Percentiles rank a stretch among this genome's conserved stretches.
phyloP scores from a whole-genome alignment of 2,797 vertebrate species.

The Xenentodon cancila region DNA sequence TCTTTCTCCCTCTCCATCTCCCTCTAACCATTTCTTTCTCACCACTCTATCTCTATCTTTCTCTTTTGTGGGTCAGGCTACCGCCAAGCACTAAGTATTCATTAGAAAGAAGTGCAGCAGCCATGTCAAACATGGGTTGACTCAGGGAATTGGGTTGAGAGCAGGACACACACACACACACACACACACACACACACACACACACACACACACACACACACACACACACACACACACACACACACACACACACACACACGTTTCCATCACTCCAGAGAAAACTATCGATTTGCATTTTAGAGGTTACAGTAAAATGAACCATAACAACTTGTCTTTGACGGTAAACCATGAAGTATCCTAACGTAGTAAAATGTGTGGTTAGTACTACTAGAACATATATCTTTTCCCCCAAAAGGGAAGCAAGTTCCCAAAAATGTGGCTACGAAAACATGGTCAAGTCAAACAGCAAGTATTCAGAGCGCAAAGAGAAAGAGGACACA shows the following conservation, averaged over 20 bases:
- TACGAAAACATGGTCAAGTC: not conserved
- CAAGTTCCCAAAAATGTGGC: not conserved
- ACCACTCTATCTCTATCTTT: slow-evolving; percentile 5
- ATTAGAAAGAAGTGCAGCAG: slow-evolving; percentile 41
- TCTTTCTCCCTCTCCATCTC: not conserved
- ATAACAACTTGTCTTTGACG: not conserved
- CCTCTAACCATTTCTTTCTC: not conserved
- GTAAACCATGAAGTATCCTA: not conserved
- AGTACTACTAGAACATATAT: not conserved
- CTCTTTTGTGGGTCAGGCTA: slow-evolving; percentile 48
- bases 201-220: too few species aligned
- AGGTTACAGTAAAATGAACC: not conserved
- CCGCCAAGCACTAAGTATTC: slow-evolving; percentile 53
- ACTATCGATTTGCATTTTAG: not conserved
- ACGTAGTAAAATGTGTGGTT: too few species aligned
- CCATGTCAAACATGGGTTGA: slow-evolving; percentile 20
- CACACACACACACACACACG: not conserved
- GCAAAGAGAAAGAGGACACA: not conserved
- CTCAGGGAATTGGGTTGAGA: slow-evolving; percentile 6
- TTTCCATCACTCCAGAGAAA: not conserved
- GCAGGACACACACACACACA: slow-evolving; percentile 11
- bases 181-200: not conserved
- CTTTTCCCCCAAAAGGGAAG: not conserved
- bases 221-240: not conserved
- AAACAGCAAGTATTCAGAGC: not conserved